Evolutionary conservation across 2,797 vertebrate genomes (phyloP), one percentile per base, ranked within the genome.

Genomic region (Coracias cyanogaster): DNA sequence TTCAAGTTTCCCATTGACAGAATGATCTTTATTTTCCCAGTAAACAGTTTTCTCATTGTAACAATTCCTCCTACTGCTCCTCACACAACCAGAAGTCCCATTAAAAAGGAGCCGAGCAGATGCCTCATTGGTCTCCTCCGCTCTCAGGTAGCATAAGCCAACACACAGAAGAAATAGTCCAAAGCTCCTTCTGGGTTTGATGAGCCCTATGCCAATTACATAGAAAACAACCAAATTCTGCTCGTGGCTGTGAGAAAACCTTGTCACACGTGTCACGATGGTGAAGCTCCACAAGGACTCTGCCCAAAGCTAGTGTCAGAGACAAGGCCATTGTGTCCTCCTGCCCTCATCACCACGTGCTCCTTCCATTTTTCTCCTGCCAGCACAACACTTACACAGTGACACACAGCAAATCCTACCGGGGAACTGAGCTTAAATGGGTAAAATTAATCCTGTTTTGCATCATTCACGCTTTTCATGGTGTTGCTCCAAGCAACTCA

Each of bases 251-350:
- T 5, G 21, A 86, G 39, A 52, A 86, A 89, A 70, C 51, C 29
- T 45, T 19, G 33, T 46, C 35, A 10, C 57, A 18, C 46, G 29
- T 1, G 6, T 48, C 52, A 28, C 35, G 12, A 0, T 0, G 4
- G 18, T 26, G 29, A 24, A 49, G 65, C 31, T 78, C 33, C 46
- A 52, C n/a, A 15, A 80, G 25, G 46, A 26, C 18, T 60, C 33
- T 1, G 2, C 24, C 33, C 52, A 86, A 18, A 13, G 3, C 5
- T 9, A 3, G 70, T 37, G 45, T 12, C 41, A n/a, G 17, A 45
- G 54, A 7, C 8, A 25, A 33, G 0, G 0, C 24, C 0, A 0
- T 0, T 26, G 49, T 4, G 1, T 26, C 21, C 57, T 78, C 28
- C 77, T 65, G 52, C 57, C 65, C 80, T 48, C 35, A 13, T 11